Base-by-base conservation (phyloP, 2,888 invertebrate species). In the Hermaeophaga mercurialis region DNA sequence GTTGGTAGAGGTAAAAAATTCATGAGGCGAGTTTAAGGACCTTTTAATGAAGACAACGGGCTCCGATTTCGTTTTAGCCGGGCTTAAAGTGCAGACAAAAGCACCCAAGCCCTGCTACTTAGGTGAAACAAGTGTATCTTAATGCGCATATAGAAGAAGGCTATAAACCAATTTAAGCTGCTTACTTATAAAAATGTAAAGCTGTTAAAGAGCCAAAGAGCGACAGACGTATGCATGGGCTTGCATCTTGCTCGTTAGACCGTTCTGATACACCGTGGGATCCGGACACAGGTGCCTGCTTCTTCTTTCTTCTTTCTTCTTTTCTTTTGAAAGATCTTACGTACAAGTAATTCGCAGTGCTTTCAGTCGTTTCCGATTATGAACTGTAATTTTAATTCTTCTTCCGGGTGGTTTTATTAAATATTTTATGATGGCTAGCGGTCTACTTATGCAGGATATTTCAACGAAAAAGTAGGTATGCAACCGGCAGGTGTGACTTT, bases 191-290 rank as follows among this genome's bases (percentile, higher is more conserved):
- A 67, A 65, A 66, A 63, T 61, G 58, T 62, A 62, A 65, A 65
- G 61, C 62, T 62, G 61, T 64, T 59, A 60, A 63, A 63, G 59
- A 61, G 57, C 61, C 58, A 60, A 63, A 63, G 59, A 61, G 57
- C 61, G 61, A 50, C 60, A 47, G 56, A 61, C 59, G 50, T 63
- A 59, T 59, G 61, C 59, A 61, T 56, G 59, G 61, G 56, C 55
- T 54, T 46, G 54, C 49, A 41, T 46, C 28, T 45, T 48, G 54
- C 41, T 56, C 24, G 54, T 34, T 54, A 53, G 50, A 46, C 58
- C 59, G 47, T 59, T 63, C 63, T 62, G 64, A 68, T 65, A 60
- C 63, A 70, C 67, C 70, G 70, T 70, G 70, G 68, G 70, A 70
- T 66, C 62, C 63, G 62, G 45, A 63, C 63, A 69, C 70, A 70